phyloP scores from a whole-genome alignment of 2,113 vertebrate genomes.

The Patagioenas fasciata region DNA sequence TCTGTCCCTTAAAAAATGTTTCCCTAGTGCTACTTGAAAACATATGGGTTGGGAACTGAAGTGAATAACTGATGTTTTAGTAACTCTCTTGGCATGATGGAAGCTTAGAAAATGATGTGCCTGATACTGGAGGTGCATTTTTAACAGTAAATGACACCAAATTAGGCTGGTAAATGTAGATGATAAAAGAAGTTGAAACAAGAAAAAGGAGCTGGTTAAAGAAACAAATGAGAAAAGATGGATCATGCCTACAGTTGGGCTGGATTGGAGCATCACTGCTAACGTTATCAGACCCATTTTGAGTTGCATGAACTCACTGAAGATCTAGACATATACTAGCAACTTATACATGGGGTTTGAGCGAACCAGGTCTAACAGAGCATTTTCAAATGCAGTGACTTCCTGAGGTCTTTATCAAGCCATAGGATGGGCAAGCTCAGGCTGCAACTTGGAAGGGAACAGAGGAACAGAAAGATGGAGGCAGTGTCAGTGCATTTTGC shows the following conservation, averaged over 20 bases:
- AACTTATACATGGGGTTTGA: not conserved
- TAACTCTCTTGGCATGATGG: conserved; percentile 42
- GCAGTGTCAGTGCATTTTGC: not conserved
- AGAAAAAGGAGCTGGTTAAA: not conserved
- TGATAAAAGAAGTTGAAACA: not conserved
- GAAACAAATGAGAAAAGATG: not conserved
- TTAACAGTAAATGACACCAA: conserved; percentile 53
- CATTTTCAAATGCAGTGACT: not conserved
- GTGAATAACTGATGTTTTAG: conserved; percentile 64
- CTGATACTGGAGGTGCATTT: conserved; percentile 26
- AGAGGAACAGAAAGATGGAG: not conserved
- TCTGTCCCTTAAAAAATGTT: conserved; percentile 65
- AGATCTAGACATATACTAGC: not conserved
- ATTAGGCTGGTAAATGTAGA: not conserved
- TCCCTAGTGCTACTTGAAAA: conserved; percentile 61
- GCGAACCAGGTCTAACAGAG: not conserved
- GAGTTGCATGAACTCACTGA: not conserved
- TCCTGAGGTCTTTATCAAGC: not conserved
- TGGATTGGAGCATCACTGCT: not conserved
- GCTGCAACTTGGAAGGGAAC: not conserved
- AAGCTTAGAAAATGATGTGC: conserved; percentile 34
- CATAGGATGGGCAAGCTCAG: not conserved
- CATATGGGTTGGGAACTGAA: conserved; percentile 67
- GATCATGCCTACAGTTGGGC: not conserved
- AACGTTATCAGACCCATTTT: not conserved